Base-by-base conservation (phyloP, 2,797 vertebrate species). In the Phrynocephalus vlangalii region DNA sequence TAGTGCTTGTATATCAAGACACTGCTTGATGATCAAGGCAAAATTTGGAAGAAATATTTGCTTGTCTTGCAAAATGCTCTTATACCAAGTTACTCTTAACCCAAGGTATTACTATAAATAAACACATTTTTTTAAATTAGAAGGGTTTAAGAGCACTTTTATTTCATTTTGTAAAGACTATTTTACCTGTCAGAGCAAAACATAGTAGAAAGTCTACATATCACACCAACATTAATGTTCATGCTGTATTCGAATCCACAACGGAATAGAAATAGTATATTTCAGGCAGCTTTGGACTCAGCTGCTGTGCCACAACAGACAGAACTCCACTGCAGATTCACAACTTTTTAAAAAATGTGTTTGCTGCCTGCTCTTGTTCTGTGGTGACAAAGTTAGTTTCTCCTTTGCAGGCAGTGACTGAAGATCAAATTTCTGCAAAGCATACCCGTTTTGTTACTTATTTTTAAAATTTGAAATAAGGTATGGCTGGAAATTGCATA, bases 111-210 rank as follows among this genome's bases (percentile, higher is more conserved):
- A 44, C 38, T 44, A 5, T 44, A 44, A 44, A 44, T 44, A 44
- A 44, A 44, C 3, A 44, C 38, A 33, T 44, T 44, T 44, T 83
- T 88, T 90, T 79, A 90, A 82, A 85, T 93, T 88, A 92, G 83
- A 92, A 90, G 92, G 85, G 81, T 94, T 93, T 96, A 96, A 97
- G 97, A 96, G 96, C 97, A 97, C 96, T 97, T 94, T 82, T 95
- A 72, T 94, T 93, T 95, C 80, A 88, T 88, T 94, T 92, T 90
- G 75, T 90, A 84, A 94, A 92, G 83, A 93, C 5, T 18, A 67
- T 87, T 87, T 80, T 93, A 89, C 91, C 82, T 86, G 63, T 81
- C 88, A 83, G 88, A 87, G 67, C 84, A 91, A 94, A 93, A 86
- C 63, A 91, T 67, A 90, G 83, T 86, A 91, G 81, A 28, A 84